Conservation (phyloP, 2,113 vertebrate genomes). For the Meles meles region DNA sequence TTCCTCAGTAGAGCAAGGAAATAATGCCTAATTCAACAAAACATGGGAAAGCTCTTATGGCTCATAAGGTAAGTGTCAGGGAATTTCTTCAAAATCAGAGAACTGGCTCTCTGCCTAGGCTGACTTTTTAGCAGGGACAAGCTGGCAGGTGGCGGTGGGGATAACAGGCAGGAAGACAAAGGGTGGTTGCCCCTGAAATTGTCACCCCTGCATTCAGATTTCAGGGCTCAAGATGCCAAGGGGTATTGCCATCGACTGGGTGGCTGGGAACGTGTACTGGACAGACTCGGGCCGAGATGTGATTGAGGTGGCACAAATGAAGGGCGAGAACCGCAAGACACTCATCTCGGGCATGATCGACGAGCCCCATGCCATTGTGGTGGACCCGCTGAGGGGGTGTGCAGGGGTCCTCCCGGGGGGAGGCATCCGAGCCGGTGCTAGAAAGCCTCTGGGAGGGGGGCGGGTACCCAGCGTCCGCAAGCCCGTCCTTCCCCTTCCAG, state of each 20-base stretch:
- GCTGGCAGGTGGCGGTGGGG: background rate
- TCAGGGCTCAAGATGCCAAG: conserved; percentile 95
- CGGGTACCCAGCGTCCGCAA: background rate
- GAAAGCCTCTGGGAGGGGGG: background rate
- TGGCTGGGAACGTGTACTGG: conserved; percentile 97
- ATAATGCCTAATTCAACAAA: background rate
- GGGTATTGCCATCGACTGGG: conserved; percentile 97
- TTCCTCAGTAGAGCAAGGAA: background rate
- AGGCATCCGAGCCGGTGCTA: background rate
- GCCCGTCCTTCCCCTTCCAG: background rate
- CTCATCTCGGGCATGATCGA: conserved; percentile 98
- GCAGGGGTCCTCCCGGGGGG: conserved; percentile 70
- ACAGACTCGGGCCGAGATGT: conserved; percentile 96
- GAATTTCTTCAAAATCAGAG: background rate
- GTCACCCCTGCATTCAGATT: conserved; percentile 82
- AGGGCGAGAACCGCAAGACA: conserved; percentile 95
- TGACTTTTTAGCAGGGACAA: background rate
- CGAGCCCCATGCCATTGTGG: conserved; percentile 95
- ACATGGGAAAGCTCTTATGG: background rate
- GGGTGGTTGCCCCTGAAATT: background rate
- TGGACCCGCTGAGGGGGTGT: conserved; percentile 94
- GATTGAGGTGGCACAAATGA: conserved; percentile 96
- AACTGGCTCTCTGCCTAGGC: background rate
- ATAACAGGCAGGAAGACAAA: background rate
- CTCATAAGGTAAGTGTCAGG: background rate